These are phyloP conservation scores for Cantharis flavilabris DNA, from an alignment of 2,888 invertebrate species.

Conservation along the genomic window DNA sequence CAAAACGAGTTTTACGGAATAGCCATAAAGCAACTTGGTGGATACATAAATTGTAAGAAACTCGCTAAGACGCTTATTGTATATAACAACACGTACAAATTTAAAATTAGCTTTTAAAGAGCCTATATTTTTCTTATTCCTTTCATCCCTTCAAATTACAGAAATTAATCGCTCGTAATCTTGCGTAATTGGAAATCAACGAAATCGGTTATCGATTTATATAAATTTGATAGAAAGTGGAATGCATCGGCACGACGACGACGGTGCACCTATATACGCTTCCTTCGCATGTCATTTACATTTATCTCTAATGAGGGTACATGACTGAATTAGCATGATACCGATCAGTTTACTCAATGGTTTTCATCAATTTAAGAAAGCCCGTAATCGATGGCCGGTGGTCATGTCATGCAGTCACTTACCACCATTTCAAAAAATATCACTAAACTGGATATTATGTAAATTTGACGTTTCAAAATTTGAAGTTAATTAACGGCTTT, in stretches of 20 bases:
- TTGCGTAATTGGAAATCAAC: not conserved
- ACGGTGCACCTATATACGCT: conserved; percentile 1
- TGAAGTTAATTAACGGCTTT: not conserved
- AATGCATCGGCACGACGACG: conserved; percentile 5
- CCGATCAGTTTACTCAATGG: conserved; percentile 37
- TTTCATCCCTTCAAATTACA: conserved; percentile 15
- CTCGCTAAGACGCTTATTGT: conserved; percentile 44
- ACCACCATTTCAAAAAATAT: conserved; percentile 6
- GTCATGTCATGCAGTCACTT: conserved; percentile 37
- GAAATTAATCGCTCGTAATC: not conserved
- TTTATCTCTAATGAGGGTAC: conserved; percentile 47
- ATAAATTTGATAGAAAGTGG: conserved; percentile 25
- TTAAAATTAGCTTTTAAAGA: conserved; percentile 50
- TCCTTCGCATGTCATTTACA: conserved; percentile 41
- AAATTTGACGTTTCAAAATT: not conserved
- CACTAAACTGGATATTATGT: conserved; percentile 3
- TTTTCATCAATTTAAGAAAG: conserved; percentile 36
- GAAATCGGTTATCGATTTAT: conserved; percentile 1
- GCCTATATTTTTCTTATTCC: conserved; percentile 37
- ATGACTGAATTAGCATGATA: conserved; percentile 47
- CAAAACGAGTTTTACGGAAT: conserved; percentile 54
- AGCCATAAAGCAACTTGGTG: conserved; percentile 56
- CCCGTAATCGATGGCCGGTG: conserved; percentile 33
- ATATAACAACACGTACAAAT: conserved; percentile 53
- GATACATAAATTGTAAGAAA: conserved; percentile 52